Base-by-base conservation (phyloP, 1,140 invertebrate species). In the Armadillidium nasatum region DNA sequence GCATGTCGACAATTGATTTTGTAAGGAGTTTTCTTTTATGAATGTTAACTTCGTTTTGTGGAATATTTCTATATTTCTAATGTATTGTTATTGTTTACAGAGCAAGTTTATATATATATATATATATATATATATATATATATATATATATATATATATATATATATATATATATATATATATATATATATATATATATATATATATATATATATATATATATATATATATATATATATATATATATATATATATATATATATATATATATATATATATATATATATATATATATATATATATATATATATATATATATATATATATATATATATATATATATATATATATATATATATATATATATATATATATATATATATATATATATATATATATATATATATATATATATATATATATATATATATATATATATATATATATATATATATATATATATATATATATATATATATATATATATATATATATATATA, bases 281-380 rank as follows among this genome's bases (percentile, higher is more conserved):
- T 67, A 67, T 67, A 67, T 11, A 67, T 10, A 7, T 67, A 67
- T 67, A 67, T 67, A 67, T 67, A 67, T 67, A 67, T 67, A 67
- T 67, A 67, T 67, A 67, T 67, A 67, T 67, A 15, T 67, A 15
- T 67, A 15, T 67, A 15, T 67, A 67, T 67, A 67, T 67, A 67
- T 67, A 67, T 67, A 67, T 67, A 67, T 67, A 67, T 67, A 67
- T 67, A 67, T 67, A 67, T 67, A 67, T 67, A 67, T 67, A 67
- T 67, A 67, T 67, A 67, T 67, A 67, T 67, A 67, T 13, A 67
- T 67, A 13, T 67, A 67, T 67, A 67, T 67, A 67, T 67, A 10
- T 13, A 67, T 1, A 67, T 0, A 67, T 67, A 67, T 0, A 13
- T 10, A 33, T 33, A 33, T 33, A 33, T 33, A 33, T 33, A 33